Conservation (phyloP, 1,140 invertebrate species). For the Drosophila prosaltans region DNA sequence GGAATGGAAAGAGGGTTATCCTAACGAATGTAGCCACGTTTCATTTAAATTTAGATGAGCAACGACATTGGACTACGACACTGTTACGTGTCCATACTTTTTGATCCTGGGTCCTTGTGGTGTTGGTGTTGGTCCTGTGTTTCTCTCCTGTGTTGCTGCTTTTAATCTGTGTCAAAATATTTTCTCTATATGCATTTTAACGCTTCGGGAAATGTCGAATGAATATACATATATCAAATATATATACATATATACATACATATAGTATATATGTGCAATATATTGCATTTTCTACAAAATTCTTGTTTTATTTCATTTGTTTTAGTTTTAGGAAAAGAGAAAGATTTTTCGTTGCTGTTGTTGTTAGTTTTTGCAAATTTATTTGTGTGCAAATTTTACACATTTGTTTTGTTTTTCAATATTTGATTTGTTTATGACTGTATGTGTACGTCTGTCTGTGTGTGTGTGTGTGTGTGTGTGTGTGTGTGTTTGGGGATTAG, state of each 20-base stretch:
- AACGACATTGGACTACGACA: constrained; percentile 42
- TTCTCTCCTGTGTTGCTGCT: constrained; percentile 38
- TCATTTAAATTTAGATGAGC: constrained; percentile 68
- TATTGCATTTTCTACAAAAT: constrained; percentile 49
- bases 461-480: constrained; percentile 16
- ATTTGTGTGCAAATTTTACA: constrained; percentile 46
- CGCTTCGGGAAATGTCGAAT: constrained; percentile 54
- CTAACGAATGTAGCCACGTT: constrained; percentile 54
- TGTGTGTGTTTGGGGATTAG: constrained; percentile 48
- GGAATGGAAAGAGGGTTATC: constrained; percentile 12
- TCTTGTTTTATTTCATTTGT: constrained; percentile 12
- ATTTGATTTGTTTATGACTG: constrained; percentile 41
- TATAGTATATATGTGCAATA: constrained; percentile 26
- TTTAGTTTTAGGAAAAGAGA: constrained; percentile 2
- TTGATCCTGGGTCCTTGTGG: constrained; percentile 20
- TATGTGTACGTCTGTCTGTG: neutral
- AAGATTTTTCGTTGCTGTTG: constrained; percentile 13
- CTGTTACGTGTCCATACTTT: neutral
- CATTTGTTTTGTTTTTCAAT: constrained; percentile 50
- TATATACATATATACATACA: constrained; percentile 8
- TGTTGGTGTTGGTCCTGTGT: constrained; percentile 16
- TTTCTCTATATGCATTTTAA: constrained; percentile 53
- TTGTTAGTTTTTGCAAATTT: constrained; percentile 46
- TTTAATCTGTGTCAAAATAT: constrained; percentile 69
- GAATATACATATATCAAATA: constrained; percentile 30